A percentile compares a stretch with the other conserved stretches of the same genome.
These are phyloP conservation scores for Streptopelia turtur DNA, from an alignment of 2,797 vertebrate genomes.

Conservation along the genomic window DNA sequence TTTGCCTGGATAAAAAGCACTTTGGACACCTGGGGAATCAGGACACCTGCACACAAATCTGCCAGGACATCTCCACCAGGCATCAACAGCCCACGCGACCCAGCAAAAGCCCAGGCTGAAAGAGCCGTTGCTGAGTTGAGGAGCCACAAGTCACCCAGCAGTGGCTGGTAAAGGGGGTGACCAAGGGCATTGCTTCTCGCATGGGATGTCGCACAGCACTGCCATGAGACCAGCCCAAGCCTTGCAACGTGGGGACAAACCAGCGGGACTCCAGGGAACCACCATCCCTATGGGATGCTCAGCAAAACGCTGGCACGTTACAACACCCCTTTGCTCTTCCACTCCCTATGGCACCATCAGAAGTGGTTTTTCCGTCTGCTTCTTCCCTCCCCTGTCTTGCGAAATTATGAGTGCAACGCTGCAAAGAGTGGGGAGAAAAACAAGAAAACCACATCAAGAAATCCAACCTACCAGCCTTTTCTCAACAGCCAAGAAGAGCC, in stretches of 20 bases:
- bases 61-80: background rate
- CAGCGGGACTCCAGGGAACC: background rate
- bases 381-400: background rate
- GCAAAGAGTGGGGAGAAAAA: background rate
- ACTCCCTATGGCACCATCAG: background rate
- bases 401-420: background rate
- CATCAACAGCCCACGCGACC: background rate
- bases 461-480: background rate
- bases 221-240: background rate
- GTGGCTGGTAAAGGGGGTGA: background rate
- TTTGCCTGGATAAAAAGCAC: conserved; percentile 57
- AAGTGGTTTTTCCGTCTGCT: background rate
- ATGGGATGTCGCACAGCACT: rapidly evolving
- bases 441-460: background rate
- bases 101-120: background rate
- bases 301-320: background rate
- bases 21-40: conserved; percentile 65
- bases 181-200: background rate
- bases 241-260: rapidly evolving
- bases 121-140: background rate
- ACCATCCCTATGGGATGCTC: background rate
- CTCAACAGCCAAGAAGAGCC: background rate
- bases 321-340: background rate
- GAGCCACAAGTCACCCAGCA: background rate
- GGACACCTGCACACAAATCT: conserved; percentile 45